Percentiles rank a stretch among this genome's conserved stretches.
Evolutionary conservation across 2,113 vertebrate species (phyloP).

Genomic region (Hiodon tergisus): DNA sequence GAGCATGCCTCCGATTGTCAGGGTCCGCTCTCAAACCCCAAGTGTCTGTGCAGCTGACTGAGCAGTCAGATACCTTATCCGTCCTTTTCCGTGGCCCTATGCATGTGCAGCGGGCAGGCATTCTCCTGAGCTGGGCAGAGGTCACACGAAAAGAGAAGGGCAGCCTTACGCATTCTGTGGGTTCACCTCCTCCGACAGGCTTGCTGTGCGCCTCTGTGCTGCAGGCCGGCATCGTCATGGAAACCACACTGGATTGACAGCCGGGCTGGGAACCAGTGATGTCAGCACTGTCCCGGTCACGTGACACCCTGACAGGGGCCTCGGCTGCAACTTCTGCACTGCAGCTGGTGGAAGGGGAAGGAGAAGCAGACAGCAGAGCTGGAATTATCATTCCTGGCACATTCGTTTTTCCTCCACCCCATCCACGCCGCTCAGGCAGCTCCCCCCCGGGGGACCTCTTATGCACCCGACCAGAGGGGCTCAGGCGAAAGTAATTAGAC

Average conservation of each 20-base stretch:
- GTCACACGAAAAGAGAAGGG: constrained; percentile 27
- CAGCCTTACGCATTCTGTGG: constrained; percentile 68
- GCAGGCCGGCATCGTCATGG: constrained; percentile 71
- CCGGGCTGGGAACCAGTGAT: constrained; percentile 54
- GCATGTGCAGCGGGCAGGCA: neutral
- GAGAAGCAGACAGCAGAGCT: neutral
- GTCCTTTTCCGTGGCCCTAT: neutral
- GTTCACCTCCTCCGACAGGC: constrained; percentile 49
- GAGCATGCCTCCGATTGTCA: constrained; percentile 31
- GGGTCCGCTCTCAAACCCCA: constrained; percentile 37
- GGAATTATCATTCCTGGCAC: constrained; percentile 47
- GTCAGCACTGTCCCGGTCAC: constrained; percentile 65
- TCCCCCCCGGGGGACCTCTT: constrained; percentile 30
- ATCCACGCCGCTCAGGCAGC: constrained; percentile 9
- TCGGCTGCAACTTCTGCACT: constrained; percentile 71
- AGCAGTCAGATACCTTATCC: neutral
- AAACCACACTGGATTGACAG: constrained; percentile 64
- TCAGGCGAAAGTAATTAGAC: constrained; percentile 45
- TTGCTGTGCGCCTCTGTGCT: constrained; percentile 58
- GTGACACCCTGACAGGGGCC: constrained; percentile 62
- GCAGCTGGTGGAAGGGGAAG: constrained; percentile 63
- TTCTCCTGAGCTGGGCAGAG: neutral
- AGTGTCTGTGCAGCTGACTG: neutral
- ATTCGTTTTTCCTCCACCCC: constrained; percentile 24
- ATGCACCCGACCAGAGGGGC: constrained; percentile 17